Evolutionary conservation across 2,888 invertebrate genomes (phyloP).

Genomic region (Melieria omissa): DNA sequence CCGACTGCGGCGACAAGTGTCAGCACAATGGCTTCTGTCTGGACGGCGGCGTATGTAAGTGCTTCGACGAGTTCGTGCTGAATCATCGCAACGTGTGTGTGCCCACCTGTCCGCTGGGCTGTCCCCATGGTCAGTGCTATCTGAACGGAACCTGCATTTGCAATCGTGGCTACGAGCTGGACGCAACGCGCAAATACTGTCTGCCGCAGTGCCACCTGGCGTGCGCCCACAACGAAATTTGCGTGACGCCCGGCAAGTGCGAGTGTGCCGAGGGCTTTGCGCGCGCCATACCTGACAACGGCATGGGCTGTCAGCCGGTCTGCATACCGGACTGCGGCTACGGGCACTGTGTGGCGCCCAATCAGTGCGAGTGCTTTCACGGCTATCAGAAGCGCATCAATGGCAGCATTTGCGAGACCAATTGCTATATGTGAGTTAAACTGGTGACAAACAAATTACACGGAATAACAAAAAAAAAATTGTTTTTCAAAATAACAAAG

Average conservation of each 20-base stretch:
- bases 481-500: neutral
- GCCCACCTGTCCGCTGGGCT: constrained; percentile 59
- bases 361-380: constrained; percentile 68
- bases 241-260: constrained; percentile 73
- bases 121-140: constrained; percentile 64
- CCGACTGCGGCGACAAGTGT: constrained; percentile 64
- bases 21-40: constrained; percentile 68
- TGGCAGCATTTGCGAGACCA: constrained; percentile 56
- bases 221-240: constrained; percentile 71
- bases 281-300: constrained; percentile 42
- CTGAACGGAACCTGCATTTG: constrained; percentile 63
- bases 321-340: constrained; percentile 63
- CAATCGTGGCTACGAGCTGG: constrained; percentile 61
- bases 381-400: constrained; percentile 59
- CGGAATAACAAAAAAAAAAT: too few species aligned
- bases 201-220: constrained; percentile 71
- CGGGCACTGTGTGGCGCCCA: constrained; percentile 68
- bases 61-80: constrained; percentile 60
- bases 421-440: constrained; percentile 65
- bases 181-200: constrained; percentile 65
- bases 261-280: constrained; percentile 60
- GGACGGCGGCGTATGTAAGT: constrained; percentile 62
- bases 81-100: constrained; percentile 59
- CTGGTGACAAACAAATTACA: neutral
- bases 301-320: constrained; percentile 57